Percentiles rank a stretch among this genome's conserved stretches.
phyloP scores from a whole-genome alignment of 1,140 invertebrate species.

The Mycetomoellerius zeteki region DNA sequence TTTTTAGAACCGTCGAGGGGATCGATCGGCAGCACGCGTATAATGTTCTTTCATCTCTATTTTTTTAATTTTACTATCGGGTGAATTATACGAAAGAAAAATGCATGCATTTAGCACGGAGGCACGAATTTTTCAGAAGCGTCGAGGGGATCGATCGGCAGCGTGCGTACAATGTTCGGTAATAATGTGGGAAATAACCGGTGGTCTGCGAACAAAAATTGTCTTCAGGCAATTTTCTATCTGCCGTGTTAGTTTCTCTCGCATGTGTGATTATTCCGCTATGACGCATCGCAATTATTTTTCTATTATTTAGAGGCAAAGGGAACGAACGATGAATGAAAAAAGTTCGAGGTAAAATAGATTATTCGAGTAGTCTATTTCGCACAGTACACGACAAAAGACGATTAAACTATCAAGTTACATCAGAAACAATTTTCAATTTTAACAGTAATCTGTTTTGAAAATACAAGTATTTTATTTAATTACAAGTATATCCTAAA shows the following conservation, averaged over 20 bases:
- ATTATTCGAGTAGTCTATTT: background rate
- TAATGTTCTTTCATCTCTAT: background rate
- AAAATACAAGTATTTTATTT: background rate
- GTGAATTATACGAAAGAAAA: conserved; percentile 8
- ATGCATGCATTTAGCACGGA: background rate
- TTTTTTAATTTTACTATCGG: background rate
- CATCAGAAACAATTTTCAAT: background rate
- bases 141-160: background rate
- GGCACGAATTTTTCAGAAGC: conserved; percentile 3
- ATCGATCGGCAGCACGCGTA: background rate
- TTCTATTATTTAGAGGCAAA: background rate
- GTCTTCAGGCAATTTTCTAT: background rate
- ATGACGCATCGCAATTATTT: background rate
- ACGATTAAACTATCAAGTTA: background rate
- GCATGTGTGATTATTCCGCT: background rate
- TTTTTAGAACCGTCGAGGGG: background rate
- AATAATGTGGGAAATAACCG: conserved; percentile 8
- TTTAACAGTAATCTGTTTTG: background rate
- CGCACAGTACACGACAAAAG: background rate
- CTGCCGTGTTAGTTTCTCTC: background rate
- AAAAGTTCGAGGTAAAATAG: background rate
- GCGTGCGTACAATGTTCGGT: background rate
- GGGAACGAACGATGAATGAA: background rate
- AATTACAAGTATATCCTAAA: background rate
- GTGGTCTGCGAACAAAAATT: conserved; percentile 18